These are phyloP conservation scores for Sinonovacula constricta DNA, from an alignment of 1,140 invertebrate genomes.

Conservation along the genomic window DNA sequence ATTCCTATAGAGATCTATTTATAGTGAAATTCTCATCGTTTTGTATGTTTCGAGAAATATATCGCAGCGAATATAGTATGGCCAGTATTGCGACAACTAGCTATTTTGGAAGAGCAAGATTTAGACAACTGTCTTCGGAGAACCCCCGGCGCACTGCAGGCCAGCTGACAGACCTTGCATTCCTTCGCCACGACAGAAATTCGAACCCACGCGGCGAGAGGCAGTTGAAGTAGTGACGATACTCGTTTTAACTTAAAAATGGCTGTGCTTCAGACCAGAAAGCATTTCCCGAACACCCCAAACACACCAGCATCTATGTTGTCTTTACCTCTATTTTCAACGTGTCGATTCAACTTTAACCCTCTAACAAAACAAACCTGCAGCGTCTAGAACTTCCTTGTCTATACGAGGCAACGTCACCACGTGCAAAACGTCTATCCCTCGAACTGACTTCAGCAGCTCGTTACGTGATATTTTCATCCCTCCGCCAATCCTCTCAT, in stretches of 20 bases:
- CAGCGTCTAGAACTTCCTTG: conserved; percentile 84
- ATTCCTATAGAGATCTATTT: no score
- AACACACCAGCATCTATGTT: neutral
- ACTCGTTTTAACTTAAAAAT: neutral
- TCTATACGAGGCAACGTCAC: conserved; percentile 91
- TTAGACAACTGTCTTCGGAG: no score
- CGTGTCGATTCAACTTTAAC: no score
- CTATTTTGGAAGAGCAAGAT: no score
- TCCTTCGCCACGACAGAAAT: neutral
- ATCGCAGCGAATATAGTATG: no score
- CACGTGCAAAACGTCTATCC: conserved; percentile 89
- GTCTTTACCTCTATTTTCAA: conserved; percentile 52
- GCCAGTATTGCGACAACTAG: no score
- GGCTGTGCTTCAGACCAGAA: neutral
- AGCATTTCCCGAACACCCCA: neutral
- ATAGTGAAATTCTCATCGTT: no score
- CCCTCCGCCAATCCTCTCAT: conserved; percentile 30
- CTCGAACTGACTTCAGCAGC: conserved; percentile 85
- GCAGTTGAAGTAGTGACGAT: neutral
- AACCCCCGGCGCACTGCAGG: no score
- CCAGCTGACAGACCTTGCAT: no score
- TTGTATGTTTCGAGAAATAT: no score
- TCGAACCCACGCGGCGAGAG: neutral
- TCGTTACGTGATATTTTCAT: conserved; percentile 80
- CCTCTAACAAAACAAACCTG: no score